A percentile compares a stretch with the other conserved stretches of the same genome.
These are phyloP conservation scores for Limosa lapponica DNA, from an alignment of 2,797 vertebrate species.

Conservation along the genomic window DNA sequence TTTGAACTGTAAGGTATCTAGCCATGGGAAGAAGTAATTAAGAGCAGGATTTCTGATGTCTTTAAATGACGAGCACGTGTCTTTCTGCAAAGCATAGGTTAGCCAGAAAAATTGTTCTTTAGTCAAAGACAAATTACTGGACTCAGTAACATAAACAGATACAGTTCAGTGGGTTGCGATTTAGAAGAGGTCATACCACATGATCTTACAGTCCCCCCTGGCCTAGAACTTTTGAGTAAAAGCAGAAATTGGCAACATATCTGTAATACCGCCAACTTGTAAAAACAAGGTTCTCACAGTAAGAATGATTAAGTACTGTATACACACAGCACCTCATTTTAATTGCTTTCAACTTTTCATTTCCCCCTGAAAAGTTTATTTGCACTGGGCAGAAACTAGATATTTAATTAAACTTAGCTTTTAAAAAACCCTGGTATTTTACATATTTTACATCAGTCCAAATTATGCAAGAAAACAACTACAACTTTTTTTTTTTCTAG, in stretches of 20 bases:
- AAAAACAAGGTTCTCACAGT: conserved; percentile 60
- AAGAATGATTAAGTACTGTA: conserved; percentile 49
- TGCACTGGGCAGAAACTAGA: conserved; percentile 21
- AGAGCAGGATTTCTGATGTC: not conserved
- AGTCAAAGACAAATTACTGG: conserved; percentile 21
- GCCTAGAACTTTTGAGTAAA: conserved; percentile 64
- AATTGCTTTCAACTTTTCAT: conserved; percentile 55
- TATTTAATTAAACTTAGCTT: conserved; percentile 51
- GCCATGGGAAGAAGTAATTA: not conserved
- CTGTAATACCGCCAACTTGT: conserved; percentile 34
- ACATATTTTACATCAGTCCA: conserved; percentile 44
- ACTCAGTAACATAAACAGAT: conserved; percentile 15
- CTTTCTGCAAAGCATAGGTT: not conserved
- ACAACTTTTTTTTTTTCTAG: not conserved
- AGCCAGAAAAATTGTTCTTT: not conserved
- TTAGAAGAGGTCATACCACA: conserved; percentile 30
- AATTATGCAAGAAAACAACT: conserved; percentile 42
- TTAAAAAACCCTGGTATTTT: not conserved
- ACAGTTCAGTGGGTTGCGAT: conserved; percentile 22
- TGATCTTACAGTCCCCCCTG: not conserved
- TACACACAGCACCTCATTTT: conserved; percentile 51
- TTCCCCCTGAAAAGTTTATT: conserved; percentile 41
- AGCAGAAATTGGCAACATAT: conserved; percentile 32
- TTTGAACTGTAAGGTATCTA: not conserved
- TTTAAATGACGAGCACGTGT: not conserved